Evolutionary conservation across 1,140 invertebrate species (phyloP).

Genomic region (Armadillidium nasatum): DNA sequence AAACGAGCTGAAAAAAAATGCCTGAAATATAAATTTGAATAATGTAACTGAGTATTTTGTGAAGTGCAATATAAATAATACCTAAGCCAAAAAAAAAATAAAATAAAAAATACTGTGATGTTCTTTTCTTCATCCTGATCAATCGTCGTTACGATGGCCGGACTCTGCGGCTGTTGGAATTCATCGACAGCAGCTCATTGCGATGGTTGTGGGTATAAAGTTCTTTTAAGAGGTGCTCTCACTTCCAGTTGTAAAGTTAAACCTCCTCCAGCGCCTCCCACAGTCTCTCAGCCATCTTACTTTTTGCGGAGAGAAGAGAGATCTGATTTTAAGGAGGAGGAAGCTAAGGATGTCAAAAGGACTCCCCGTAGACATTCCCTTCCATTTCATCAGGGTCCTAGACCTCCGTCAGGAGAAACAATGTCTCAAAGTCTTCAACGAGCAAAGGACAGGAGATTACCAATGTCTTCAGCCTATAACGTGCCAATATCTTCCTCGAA

Average conservation of each 20-base stretch:
- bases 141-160: slow-evolving; percentile 33
- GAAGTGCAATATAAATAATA: too few species aligned
- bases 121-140: too few species aligned
- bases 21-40: too few species aligned
- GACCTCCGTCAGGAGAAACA: not conserved
- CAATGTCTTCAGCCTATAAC: not conserved
- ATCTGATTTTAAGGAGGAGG: not conserved
- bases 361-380: not conserved
- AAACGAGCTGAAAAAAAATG: too few species aligned
- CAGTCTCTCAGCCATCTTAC: not conserved
- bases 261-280: not conserved
- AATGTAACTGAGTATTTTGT: too few species aligned
- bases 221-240: slow-evolving; percentile 41
- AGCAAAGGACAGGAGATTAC: not conserved
- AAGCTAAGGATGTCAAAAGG: not conserved
- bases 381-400: not conserved
- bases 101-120: too few species aligned
- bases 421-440: not conserved
- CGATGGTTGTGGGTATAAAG: slow-evolving; percentile 44
- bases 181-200: slow-evolving; percentile 35
- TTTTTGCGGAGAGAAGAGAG: not conserved
- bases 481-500: not conserved
- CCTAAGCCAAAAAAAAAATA: too few species aligned
- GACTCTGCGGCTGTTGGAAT: slow-evolving; percentile 44
- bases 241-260: not conserved